Conservation (phyloP, 2,113 vertebrate genomes). For the Microtus pennsylvanicus region DNA sequence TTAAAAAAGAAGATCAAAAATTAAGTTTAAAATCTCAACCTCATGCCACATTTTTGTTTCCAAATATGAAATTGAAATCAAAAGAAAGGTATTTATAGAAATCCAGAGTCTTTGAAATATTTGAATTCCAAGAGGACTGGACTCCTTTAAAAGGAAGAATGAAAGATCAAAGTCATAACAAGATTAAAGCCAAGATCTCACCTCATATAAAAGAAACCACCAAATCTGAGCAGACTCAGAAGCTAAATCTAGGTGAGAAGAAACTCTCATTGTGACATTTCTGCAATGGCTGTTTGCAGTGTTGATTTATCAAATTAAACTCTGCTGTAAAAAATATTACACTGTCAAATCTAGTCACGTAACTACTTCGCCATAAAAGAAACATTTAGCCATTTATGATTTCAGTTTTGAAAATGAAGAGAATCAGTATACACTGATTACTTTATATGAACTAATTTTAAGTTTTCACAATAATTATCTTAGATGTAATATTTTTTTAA, state of each 20-base stretch:
- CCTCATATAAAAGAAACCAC: constrained; percentile 68
- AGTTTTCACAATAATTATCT: background rate
- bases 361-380: too few species aligned
- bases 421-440: background rate
- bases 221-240: constrained; percentile 30
- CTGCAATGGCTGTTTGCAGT: background rate
- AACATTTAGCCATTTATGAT: background rate
- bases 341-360: background rate
- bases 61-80: constrained; percentile 57
- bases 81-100: constrained; percentile 54
- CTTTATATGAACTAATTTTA: background rate
- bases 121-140: background rate
- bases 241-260: background rate
- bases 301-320: constrained; percentile 24
- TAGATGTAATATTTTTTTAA: background rate
- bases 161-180: constrained; percentile 63
- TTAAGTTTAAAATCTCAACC: background rate
- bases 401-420: background rate
- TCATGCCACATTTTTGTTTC: background rate
- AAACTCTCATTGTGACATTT: background rate
- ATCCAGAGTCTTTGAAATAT: constrained; percentile 40
- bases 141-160: constrained; percentile 65
- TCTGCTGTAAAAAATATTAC: background rate
- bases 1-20: background rate
- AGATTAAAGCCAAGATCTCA: constrained; percentile 68